Evolutionary conservation across 2,113 vertebrate species (phyloP), one percentile per base, ranked within the genome.

Genomic region (Aptenodytes patagonicus): DNA sequence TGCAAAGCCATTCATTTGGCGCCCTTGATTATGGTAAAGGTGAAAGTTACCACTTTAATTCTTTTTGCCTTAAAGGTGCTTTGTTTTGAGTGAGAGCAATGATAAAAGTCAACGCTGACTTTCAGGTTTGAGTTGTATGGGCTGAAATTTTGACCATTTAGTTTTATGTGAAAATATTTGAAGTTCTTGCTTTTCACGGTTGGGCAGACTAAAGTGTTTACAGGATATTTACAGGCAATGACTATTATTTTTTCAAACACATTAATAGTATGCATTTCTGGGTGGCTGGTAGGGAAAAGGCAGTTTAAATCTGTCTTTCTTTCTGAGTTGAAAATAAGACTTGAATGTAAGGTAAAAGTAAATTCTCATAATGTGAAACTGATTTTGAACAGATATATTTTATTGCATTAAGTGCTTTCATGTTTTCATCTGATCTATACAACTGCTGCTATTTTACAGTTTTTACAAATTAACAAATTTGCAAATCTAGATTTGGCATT

Each of bases 11-110:
- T 95, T 95, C 62, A 82, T 95, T 97, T 94, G 52, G 36, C 8
- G 34, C 57, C 77, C 92, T 92, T 96, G 91, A 82, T 89, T 95
- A 87, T 66, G 84, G 93, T 95, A 84, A 94, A 88, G 66, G 81
- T 94, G 78, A 85, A 93, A 92, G 58, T 83, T 77, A 80, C 62
- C 46, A 78, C 54, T 87, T 82, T 73, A 5, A 16, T 66, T 94
- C 32, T 51, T 87, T 92, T 91, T 82, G 71, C 61, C 61, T 89
- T 96, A 68, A 82, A 84, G 57, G 15, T 94, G 57, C 34, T 94
- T 96, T 96, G 81, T 93, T 97, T 97, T 95, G 78, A 88, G 71
- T 68, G 75, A 92, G 66, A 77, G 14, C 40, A 51, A 44, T 84
- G 73, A 92, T 87, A 79, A 96, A 93, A 95, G 57, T 95, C 86